Conservation (phyloP, 2,113 vertebrate species). For the Struthio camelus region DNA sequence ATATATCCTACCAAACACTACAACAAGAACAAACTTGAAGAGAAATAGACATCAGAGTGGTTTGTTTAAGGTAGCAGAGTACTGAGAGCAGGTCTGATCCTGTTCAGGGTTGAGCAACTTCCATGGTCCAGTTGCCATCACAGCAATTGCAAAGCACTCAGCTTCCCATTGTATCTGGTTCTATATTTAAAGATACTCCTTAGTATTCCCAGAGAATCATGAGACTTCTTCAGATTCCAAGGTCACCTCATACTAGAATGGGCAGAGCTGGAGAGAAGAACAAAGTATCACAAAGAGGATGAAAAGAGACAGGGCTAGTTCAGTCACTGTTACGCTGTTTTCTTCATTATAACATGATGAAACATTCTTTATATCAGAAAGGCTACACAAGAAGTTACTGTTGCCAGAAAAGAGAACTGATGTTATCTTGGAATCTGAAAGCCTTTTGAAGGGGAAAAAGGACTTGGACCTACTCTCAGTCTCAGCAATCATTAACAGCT, state of each 20-base stretch:
- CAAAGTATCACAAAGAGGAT: not conserved
- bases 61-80: not conserved
- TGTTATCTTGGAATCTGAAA: not conserved
- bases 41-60: not conserved
- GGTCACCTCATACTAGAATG: not conserved
- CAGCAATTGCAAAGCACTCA: not conserved
- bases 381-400: not conserved
- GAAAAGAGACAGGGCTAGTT: not conserved
- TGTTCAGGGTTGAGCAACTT: not conserved
- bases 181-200: not conserved
- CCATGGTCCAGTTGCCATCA: not conserved
- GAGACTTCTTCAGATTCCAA: not conserved
- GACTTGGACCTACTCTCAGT: not conserved
- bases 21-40: not conserved
- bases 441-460: not conserved
- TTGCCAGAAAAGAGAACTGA: not conserved
- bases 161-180: not conserved
- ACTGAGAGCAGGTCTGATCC: not conserved
- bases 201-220: not conserved
- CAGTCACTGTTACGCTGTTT: not conserved
- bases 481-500: not conserved
- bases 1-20: not conserved
- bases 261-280: not conserved
- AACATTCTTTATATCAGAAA: not conserved
- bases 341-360: not conserved